Conservation (phyloP, 1,140 invertebrate species). For the Andricus grossulariae region DNA sequence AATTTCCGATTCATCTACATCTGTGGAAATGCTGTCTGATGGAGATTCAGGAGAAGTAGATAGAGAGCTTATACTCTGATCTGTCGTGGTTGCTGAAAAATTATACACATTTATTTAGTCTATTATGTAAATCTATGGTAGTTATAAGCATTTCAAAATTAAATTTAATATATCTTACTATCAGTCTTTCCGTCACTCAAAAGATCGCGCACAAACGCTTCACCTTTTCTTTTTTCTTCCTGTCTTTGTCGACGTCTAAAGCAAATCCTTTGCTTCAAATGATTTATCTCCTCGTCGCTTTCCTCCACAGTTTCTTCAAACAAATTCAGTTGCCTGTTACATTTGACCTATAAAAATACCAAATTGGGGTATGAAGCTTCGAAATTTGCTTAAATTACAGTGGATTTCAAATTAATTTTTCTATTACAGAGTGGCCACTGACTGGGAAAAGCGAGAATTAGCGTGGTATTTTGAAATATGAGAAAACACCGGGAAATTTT, state of each 20-base stretch:
- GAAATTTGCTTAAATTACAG: background rate
- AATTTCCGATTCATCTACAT: slow-evolving; percentile 77
- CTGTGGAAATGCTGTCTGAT: slow-evolving; percentile 75
- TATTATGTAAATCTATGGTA: slow-evolving; percentile 34
- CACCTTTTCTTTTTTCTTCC: slow-evolving; percentile 71
- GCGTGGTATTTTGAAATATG: no score
- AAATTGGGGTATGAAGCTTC: background rate
- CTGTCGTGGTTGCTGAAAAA: slow-evolving; percentile 73
- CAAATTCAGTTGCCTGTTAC: slow-evolving; percentile 68
- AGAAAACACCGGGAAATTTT: no score
- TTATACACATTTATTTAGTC: slow-evolving; percentile 36
- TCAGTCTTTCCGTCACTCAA: slow-evolving; percentile 78
- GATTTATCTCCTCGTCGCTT: slow-evolving; percentile 83
- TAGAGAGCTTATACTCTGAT: slow-evolving; percentile 75
- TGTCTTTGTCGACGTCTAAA: slow-evolving; percentile 77
- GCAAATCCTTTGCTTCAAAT: slow-evolving; percentile 81
- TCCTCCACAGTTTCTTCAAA: slow-evolving; percentile 78
- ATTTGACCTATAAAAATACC: slow-evolving; percentile 69
- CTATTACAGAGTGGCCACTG: no score
- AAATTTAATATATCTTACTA: slow-evolving; percentile 71
- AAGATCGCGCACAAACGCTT: slow-evolving; percentile 61
- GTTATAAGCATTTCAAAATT: slow-evolving; percentile 23
- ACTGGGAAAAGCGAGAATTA: no score
- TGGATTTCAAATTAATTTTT: background rate
- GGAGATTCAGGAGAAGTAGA: slow-evolving; percentile 75